Evolutionary conservation across 2,888 invertebrate species (phyloP).

Genomic region (Timema cristinae): DNA sequence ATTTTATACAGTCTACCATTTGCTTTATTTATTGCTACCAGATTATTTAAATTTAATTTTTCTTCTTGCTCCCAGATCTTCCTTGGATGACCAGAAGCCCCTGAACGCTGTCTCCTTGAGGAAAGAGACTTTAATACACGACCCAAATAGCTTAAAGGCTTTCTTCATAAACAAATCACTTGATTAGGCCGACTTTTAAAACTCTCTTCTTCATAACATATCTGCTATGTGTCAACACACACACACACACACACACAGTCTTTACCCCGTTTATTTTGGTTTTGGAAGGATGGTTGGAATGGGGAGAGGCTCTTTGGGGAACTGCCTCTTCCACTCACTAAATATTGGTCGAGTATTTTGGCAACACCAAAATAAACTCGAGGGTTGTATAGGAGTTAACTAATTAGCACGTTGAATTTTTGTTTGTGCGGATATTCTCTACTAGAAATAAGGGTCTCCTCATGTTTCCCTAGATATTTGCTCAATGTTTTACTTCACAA

Average conservation of each 20-base stretch:
- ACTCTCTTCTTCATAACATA: background rate
- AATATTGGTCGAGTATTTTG: background rate
- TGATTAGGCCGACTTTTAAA: background rate
- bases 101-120: no score
- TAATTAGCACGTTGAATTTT: constrained; percentile 4
- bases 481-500: no score
- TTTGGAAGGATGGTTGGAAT: background rate
- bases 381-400: constrained; percentile 1
- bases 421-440: background rate
- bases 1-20: no score
- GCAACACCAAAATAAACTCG: constrained; percentile 4
- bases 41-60: no score
- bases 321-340: background rate
- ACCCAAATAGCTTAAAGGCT: no score
- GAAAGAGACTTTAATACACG: no score
- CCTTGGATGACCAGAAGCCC: no score
- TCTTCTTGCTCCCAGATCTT: no score
- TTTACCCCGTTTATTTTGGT: constrained; percentile 1
- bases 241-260: background rate
- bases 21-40: no score
- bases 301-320: background rate
- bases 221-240: background rate
- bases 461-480: no score
- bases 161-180: no score
- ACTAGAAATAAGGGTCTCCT: no score